phyloP scores from a whole-genome alignment of 1,140 invertebrate species.

The Aphis gossypii region DNA sequence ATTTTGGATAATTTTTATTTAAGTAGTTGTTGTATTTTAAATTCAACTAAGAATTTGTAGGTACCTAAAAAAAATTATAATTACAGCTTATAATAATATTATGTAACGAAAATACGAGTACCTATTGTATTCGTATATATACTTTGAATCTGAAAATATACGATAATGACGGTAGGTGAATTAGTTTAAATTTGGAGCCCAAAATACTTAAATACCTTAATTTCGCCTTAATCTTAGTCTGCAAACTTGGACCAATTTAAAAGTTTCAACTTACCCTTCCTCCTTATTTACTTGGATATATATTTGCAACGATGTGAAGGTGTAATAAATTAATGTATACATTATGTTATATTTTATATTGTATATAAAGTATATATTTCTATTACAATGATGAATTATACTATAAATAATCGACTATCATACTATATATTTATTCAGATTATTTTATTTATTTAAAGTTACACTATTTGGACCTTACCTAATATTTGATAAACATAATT shows the following conservation, averaged over 20 bases:
- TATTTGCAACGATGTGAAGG: background rate
- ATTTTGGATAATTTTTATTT: background rate
- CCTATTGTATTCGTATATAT: background rate
- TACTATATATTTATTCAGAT: too few relatives aligned
- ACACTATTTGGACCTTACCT: background rate
- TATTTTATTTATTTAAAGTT: background rate
- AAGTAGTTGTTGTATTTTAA: background rate
- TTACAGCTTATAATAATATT: too few relatives aligned
- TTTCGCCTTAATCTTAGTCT: background rate
- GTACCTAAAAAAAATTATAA: too few relatives aligned
- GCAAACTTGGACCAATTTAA: background rate
- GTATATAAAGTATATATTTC: too few relatives aligned
- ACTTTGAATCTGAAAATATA: background rate
- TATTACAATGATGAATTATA: too few relatives aligned
- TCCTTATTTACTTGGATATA: background rate
- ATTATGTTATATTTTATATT: background rate
- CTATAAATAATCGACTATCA: too few relatives aligned
- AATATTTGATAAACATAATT: background rate
- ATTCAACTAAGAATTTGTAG: background rate
- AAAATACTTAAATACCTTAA: background rate
- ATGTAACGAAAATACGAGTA: background rate
- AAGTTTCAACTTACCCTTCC: background rate
- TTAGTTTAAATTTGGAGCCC: too few relatives aligned
- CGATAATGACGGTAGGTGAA: background rate
- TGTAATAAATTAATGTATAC: background rate